Evolutionary conservation across 2,113 vertebrate species (phyloP).

Genomic region (Upupa epops): DNA sequence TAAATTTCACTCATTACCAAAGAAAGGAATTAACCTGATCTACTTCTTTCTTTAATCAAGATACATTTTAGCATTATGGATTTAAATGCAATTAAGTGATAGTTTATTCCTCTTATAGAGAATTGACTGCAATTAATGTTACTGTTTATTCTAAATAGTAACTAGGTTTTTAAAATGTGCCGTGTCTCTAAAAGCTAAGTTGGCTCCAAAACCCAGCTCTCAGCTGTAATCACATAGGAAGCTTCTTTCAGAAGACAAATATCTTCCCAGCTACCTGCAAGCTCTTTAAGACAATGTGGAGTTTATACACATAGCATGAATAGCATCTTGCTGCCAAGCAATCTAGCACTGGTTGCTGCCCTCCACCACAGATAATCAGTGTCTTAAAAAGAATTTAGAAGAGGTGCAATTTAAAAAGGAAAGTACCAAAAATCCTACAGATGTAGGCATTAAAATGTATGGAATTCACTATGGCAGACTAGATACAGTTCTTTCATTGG

Average conservation of each 20-base stretch:
- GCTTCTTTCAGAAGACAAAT: not conserved
- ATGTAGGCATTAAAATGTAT: not conserved
- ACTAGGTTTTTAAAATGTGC: conserved; percentile 52
- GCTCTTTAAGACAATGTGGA: not conserved
- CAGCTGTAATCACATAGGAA: conserved; percentile 1
- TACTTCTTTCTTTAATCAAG: conserved; percentile 65
- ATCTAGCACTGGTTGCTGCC: not conserved
- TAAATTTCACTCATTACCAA: conserved; percentile 43
- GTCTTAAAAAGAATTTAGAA: conserved; percentile 6
- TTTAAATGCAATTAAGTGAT: conserved; percentile 70
- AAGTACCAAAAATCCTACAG: not conserved
- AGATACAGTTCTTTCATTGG: not conserved
- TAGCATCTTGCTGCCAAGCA: not conserved
- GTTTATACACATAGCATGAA: not conserved
- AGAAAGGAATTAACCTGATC: conserved; percentile 38
- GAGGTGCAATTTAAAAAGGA: not conserved
- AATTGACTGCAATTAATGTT: conserved; percentile 65
- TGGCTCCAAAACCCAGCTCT: conserved; percentile 39
- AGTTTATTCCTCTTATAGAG: conserved; percentile 57
- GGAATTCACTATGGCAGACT: not conserved
- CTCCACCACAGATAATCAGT: not conserved
- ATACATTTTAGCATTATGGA: conserved; percentile 53
- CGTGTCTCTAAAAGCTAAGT: conserved; percentile 57
- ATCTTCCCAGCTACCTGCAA: not conserved
- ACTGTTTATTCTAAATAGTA: conserved; percentile 52